phyloP scores from a whole-genome alignment of 2,113 vertebrate species.

The Nycticryphes semicollaris region DNA sequence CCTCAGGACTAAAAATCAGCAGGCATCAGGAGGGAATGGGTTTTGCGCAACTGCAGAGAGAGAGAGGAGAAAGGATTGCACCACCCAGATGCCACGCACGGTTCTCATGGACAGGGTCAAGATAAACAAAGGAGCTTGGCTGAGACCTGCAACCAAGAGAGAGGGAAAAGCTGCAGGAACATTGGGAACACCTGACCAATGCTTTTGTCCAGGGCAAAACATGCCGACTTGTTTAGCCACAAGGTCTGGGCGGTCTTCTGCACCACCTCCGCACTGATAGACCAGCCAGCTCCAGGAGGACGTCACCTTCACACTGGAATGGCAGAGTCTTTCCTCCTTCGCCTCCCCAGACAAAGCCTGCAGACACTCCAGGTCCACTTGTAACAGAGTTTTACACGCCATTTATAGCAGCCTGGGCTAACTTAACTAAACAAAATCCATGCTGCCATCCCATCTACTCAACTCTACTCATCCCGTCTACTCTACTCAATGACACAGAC shows the following conservation, averaged over 20 bases:
- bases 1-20: neutral
- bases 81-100: rapidly evolving
- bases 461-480: neutral
- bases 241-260: neutral
- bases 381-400: neutral
- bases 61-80: neutral
- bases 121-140: neutral
- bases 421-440: neutral
- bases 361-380: neutral
- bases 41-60: neutral
- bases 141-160: neutral
- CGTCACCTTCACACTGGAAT: neutral
- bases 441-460: neutral
- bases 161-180: neutral
- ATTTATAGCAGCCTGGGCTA: neutral
- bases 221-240: rapidly evolving
- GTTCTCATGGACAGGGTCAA: neutral
- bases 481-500: neutral
- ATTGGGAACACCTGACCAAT: neutral
- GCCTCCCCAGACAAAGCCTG: neutral
- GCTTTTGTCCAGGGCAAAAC: neutral
- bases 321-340: neutral
- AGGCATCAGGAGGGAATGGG: neutral
- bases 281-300: neutral
- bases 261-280: rapidly evolving